phyloP scores from a whole-genome alignment of 1,140 invertebrate species.

The Scaptomyza graminum region DNA sequence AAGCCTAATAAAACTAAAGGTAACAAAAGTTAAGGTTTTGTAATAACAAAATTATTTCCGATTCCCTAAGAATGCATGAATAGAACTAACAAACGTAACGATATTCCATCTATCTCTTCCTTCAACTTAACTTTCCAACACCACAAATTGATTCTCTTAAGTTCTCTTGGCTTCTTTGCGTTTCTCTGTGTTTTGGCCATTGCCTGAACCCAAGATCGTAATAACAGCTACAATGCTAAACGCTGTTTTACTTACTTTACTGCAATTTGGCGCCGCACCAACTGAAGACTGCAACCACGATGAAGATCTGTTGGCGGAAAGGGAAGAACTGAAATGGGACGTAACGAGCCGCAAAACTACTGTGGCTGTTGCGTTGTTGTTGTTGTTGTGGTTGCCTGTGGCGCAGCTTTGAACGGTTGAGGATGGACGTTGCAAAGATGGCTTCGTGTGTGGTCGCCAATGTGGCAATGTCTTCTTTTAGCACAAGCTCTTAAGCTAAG shows the following conservation, averaged over 20 bases:
- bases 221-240: constrained; percentile 65
- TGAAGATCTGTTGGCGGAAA: constrained; percentile 19
- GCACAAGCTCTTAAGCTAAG: constrained; percentile 40
- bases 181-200: constrained; percentile 20
- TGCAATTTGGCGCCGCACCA: constrained; percentile 76
- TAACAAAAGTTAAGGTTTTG: not conserved
- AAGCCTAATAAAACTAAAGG: not conserved
- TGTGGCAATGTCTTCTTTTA: constrained; percentile 60
- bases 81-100: too few relatives aligned
- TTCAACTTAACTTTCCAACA: too few relatives aligned
- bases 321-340: constrained; percentile 7
- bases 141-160: not conserved
- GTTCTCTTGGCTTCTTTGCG: constrained; percentile 35
- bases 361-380: constrained; percentile 35
- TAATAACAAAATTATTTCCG: too few relatives aligned
- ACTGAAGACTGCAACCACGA: constrained; percentile 8
- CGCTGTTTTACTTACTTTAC: constrained; percentile 77
- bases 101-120: too few relatives aligned
- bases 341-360: constrained; percentile 79
- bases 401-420: constrained; percentile 39
- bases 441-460: constrained; percentile 71
- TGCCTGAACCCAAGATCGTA: constrained; percentile 70
- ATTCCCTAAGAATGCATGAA: too few relatives aligned
- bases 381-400: constrained; percentile 51
- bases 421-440: constrained; percentile 15